A percentile compares a stretch with the other conserved stretches of the same genome.
phyloP scores from a whole-genome alignment of 1,140 invertebrate species.

The Ylistrum balloti region DNA sequence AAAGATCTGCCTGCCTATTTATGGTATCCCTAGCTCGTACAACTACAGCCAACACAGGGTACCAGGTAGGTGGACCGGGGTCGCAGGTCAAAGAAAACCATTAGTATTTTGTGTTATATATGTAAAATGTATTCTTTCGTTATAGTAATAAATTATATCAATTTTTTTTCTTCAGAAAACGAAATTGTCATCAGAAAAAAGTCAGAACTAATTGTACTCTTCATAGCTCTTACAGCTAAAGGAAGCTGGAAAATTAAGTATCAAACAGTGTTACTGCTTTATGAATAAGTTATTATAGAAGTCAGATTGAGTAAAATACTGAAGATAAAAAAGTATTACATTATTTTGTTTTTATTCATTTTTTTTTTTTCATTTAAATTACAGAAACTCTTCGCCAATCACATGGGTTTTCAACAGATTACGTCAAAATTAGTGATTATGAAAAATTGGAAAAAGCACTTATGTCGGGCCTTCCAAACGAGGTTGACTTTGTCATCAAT shows the following conservation, averaged over 20 bases:
- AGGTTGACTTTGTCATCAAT: slow-evolving; percentile 99
- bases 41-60: slow-evolving; percentile 93
- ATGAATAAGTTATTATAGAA: not conserved
- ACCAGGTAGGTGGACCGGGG: slow-evolving; percentile 84
- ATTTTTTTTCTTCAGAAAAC: no score
- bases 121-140: no score
- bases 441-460: slow-evolving; percentile 94
- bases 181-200: no score
- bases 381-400: slow-evolving; percentile 87
- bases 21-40: slow-evolving; percentile 89
- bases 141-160: no score
- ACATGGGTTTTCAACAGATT: slow-evolving; percentile 87
- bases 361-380: slow-evolving; percentile 35
- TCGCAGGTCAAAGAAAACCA: no score
- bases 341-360: no score
- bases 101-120: no score
- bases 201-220: no score
- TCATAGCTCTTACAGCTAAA: no score
- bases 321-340: no score
- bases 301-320: not conserved
- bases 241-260: no score
- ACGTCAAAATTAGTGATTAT: slow-evolving; percentile 92
- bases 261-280: no score
- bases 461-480: slow-evolving; percentile 97
- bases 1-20: slow-evolving; percentile 72